phyloP scores from a whole-genome alignment of 1,140 invertebrate species.

The Lepidurus apus region DNA sequence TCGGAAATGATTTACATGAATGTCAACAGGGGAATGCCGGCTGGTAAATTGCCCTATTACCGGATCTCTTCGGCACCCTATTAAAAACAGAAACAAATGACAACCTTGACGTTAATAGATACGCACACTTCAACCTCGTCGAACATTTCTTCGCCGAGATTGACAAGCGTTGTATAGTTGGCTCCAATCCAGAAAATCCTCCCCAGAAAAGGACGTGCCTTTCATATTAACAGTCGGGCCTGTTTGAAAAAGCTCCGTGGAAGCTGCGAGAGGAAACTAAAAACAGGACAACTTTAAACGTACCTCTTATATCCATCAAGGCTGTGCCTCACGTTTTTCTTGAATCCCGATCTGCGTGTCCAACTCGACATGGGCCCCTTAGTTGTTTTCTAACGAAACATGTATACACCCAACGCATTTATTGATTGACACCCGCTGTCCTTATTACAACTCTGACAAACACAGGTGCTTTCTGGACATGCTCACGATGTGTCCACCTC shows the following conservation, averaged over 20 bases:
- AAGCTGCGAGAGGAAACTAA: too few relatives aligned
- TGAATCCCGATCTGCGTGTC: not conserved
- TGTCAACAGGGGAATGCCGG: not conserved
- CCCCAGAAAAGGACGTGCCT: not conserved
- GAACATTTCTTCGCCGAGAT: not conserved
- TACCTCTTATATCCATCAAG: too few relatives aligned
- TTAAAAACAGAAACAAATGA: slow-evolving; percentile 12
- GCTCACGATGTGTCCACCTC: not conserved
- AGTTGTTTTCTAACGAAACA: not conserved
- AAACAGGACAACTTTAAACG: too few relatives aligned
- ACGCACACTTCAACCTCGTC: not conserved
- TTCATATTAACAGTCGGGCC: not conserved
- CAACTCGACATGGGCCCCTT: not conserved
- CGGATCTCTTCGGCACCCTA: not conserved
- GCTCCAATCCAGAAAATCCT: not conserved
- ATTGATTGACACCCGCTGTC: not conserved
- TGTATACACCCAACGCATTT: not conserved
- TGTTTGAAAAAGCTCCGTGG: too few relatives aligned
- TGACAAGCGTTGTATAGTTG: not conserved
- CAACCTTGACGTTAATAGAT: not conserved
- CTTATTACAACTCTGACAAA: not conserved
- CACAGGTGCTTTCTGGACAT: not conserved
- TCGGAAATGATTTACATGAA: slow-evolving; percentile 21
- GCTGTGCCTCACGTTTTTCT: too few relatives aligned
- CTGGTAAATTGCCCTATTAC: slow-evolving; percentile 21